Evolutionary conservation across 2,888 invertebrate species (phyloP), one percentile per base, ranked within the genome.

Genomic region (Muschampia plurimacula): DNA sequence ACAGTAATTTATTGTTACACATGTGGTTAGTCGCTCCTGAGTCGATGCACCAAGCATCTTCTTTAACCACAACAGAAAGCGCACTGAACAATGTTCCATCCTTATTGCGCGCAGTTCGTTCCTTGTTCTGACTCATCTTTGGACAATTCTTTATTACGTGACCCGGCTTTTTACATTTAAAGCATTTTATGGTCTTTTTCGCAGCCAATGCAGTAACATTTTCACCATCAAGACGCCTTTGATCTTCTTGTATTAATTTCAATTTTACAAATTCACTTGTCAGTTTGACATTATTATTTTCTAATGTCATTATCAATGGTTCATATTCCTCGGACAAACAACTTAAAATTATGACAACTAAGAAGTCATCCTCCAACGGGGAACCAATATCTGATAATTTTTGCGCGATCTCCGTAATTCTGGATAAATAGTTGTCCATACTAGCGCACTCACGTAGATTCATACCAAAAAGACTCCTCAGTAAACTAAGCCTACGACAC

Each of bases 291-390:
- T 41, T 13, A 5, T 15, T 44, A 63, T 63, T 44, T 15, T 41
- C 52, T 15, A 52, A n/a, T 15, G 52, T 52, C 52, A 52, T 52
- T 52, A 52, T 52, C 52, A 55, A 55, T 55, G 55, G 22, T 55
- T 55, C 22, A 55, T 22, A 55, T 8, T 55, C 15, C 22, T 55
- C 55, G 8, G 55, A 9, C 15, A 55, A 55, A 9, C 55, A 22
- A 22, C 55, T 55, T 10, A 55, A 55, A 6, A 55, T 55, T 55
- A 55, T 22, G 55, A 55, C 55, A 22, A 22, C 22, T 22, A 55
- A 22, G 9, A 55, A 55, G 22, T 22, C 55, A 55, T 55, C 55
- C 22, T 55, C 22, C 55, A 55, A 55, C 22, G 55, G 55, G 9
- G 55, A 55, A 55, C 22, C 22, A 52, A 55, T 55, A 55, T 55